Percentiles rank a stretch among this genome's conserved stretches.
Evolutionary conservation across 2,797 vertebrate genomes (phyloP).

Genomic region (Propithecus perrieri): DNA sequence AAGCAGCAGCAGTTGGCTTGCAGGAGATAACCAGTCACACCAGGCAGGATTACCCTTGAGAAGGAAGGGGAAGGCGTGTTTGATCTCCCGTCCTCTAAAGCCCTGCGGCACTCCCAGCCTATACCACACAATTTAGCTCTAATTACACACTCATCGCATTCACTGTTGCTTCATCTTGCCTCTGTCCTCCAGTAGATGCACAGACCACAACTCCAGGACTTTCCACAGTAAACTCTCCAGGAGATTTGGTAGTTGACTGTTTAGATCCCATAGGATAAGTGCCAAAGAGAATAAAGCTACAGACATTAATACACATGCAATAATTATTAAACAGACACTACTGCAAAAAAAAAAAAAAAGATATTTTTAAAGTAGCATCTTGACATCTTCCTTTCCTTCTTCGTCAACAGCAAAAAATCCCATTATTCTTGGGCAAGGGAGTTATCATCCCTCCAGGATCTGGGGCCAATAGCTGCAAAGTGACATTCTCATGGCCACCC

Average conservation of each 20-base stretch:
- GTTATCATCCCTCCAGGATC: background rate
- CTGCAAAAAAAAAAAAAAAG: background rate
- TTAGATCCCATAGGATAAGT: background rate
- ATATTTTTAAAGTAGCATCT: background rate
- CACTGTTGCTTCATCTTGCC: background rate
- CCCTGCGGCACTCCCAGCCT: background rate
- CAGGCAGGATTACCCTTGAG: background rate
- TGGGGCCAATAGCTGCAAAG: background rate
- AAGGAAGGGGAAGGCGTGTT: background rate
- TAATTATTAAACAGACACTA: background rate
- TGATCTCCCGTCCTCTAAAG: background rate
- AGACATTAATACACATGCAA: background rate
- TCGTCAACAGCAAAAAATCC: background rate
- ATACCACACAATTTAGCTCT: background rate
- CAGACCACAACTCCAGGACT: background rate
- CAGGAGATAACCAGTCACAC: fast-evolving
- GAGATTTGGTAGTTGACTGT: background rate
- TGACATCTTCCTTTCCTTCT: background rate
- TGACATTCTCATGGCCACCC: fast-evolving
- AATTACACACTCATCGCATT: background rate
- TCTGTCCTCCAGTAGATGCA: background rate
- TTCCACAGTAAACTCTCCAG: background rate
- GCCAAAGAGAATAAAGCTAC: background rate
- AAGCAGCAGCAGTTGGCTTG: fast-evolving
- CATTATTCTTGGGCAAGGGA: background rate